Conservation (phyloP, 2,797 vertebrate species). For the Argyrosomus regius region DNA sequence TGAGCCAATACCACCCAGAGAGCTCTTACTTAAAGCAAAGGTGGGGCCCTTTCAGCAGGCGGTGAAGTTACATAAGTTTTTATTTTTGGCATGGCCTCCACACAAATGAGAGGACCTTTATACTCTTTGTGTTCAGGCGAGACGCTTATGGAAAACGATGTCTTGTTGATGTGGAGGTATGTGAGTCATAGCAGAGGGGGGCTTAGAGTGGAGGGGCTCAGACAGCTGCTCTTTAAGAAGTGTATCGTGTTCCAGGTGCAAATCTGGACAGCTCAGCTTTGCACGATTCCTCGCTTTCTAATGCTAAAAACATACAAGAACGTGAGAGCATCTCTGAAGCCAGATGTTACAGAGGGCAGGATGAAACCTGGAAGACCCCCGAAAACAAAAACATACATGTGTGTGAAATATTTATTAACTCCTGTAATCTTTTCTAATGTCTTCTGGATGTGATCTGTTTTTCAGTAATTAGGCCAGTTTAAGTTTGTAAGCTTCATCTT, state of each 20-base stretch:
- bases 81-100: constrained; percentile 53
- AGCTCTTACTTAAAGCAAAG: constrained; percentile 56
- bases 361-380: constrained; percentile 9
- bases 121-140: constrained; percentile 63
- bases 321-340: constrained; percentile 7
- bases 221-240: constrained; percentile 44
- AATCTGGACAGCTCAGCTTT: constrained; percentile 38
- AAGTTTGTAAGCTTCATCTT: not conserved
- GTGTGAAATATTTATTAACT: not conserved
- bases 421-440: constrained; percentile 1
- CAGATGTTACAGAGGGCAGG: constrained; percentile 51
- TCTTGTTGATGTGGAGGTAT: constrained; percentile 54
- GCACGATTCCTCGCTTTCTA: constrained; percentile 27
- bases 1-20: constrained; percentile 71
- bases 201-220: constrained; percentile 17
- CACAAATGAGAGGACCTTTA: constrained; percentile 45
- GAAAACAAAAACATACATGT: not conserved
- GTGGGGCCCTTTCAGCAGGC: constrained; percentile 48
- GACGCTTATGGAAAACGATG: constrained; percentile 55
- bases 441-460: not conserved
- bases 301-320: constrained; percentile 49
- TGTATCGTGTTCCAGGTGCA: constrained; percentile 52
- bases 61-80: constrained; percentile 65
- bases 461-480: not conserved
- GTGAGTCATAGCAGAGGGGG: constrained; percentile 59